Evolutionary conservation across 2,113 vertebrate species (phyloP).

Genomic region (Sphaerodactylus townsendi): DNA sequence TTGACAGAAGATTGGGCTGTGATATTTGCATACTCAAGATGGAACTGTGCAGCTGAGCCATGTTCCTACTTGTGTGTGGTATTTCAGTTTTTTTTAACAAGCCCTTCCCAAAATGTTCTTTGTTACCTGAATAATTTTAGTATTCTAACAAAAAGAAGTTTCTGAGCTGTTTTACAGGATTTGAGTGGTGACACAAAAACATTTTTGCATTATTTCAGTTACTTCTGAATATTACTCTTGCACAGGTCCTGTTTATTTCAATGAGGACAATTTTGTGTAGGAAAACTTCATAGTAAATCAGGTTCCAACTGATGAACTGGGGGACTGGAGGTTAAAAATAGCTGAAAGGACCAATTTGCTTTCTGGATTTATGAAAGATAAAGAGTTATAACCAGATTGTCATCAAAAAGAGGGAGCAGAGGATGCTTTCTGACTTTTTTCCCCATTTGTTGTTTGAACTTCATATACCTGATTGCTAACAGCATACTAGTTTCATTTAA

Average conservation of each 20-base stretch:
- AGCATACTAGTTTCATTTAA: conserved; percentile 9
- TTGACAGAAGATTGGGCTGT: conserved; percentile 54
- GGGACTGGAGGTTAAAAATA: not conserved
- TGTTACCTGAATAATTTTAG: conserved; percentile 42
- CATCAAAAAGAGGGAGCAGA: not conserved
- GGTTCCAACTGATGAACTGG: not conserved
- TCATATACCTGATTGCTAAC: not conserved
- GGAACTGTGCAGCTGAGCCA: conserved; percentile 49
- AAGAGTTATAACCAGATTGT: not conserved
- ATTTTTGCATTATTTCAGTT: conserved; percentile 32
- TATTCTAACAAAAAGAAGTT: conserved; percentile 45
- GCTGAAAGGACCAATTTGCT: conserved; percentile 27
- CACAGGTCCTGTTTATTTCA: no score
- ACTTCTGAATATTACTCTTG: not conserved
- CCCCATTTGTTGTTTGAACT: not conserved
- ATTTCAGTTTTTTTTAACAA: conserved; percentile 56
- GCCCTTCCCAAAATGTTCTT: conserved; percentile 37
- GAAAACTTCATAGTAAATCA: not conserved
- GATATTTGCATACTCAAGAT: conserved; percentile 63
- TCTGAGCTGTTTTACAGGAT: conserved; percentile 41
- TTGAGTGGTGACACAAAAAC: not conserved
- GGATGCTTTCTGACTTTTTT: not conserved
- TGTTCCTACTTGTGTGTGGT: conserved; percentile 50
- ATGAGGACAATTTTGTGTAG: not conserved
- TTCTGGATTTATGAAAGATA: conserved; percentile 9